A percentile compares a stretch with the other conserved stretches of the same genome.
Conservation (phyloP, 2,888 invertebrate genomes). For the Neoaliturus tenellus region DNA sequence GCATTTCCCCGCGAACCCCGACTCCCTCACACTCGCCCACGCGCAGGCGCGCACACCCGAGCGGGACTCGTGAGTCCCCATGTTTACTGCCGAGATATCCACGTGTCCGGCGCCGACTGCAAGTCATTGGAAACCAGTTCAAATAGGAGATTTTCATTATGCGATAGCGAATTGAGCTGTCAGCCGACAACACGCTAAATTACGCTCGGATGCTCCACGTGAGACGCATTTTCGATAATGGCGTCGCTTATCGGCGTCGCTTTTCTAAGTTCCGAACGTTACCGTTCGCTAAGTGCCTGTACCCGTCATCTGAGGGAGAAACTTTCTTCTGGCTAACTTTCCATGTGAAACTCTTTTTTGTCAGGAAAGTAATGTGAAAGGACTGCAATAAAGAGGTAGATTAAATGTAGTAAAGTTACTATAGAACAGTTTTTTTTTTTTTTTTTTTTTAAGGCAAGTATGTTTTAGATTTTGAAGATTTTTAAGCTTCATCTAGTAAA, state of each 20-base stretch:
- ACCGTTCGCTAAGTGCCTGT: background rate
- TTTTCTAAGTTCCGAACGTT: slow-evolving; percentile 8
- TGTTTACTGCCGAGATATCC: background rate
- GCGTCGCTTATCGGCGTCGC: background rate
- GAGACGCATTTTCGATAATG: slow-evolving; percentile 45
- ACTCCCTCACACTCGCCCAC: background rate
- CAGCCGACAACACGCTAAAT: slow-evolving; percentile 18
- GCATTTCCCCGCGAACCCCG: no score
- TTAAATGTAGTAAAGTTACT: no score
- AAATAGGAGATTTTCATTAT: slow-evolving; percentile 50
- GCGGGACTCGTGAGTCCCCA: background rate
- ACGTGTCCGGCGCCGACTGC: background rate
- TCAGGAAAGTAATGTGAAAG: no score
- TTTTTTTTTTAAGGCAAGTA: no score
- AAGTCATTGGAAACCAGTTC: slow-evolving; percentile 41
- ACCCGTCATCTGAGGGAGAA: background rate
- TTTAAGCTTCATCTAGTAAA: no score
- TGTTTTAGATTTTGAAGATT: no score
- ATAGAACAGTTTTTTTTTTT: no score
- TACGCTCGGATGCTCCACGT: slow-evolving; percentile 9
- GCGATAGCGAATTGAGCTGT: slow-evolving; percentile 48
- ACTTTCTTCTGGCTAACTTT: background rate
- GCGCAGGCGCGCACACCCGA: background rate
- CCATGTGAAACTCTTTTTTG: no score
- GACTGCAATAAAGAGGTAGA: no score